A percentile compares a stretch with the other conserved stretches of the same genome.
Evolutionary conservation across 2,888 invertebrate species (phyloP).

Genomic region (Euspilapteryx auroguttella): DNA sequence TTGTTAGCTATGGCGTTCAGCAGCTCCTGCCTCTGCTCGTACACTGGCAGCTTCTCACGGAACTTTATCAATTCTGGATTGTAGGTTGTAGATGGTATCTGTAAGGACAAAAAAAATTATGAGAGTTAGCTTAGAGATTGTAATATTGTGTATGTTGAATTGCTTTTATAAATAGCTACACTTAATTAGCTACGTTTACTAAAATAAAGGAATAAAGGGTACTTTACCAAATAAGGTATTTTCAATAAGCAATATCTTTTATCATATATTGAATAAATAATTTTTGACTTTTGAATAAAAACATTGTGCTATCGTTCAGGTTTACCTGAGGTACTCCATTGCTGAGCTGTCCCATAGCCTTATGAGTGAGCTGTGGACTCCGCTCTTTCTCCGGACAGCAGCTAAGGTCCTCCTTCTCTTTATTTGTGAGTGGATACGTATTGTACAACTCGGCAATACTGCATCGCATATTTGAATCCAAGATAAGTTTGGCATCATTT

Average conservation of each 20-base stretch:
- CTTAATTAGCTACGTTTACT: no score
- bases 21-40: conserved; percentile 65
- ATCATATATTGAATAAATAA: no score
- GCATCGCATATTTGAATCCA: conserved; percentile 66
- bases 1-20: conserved; percentile 66
- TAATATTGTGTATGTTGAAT: no score
- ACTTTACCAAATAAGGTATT: no score
- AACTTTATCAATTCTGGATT: conserved; percentile 60
- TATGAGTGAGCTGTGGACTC: conserved; percentile 55
- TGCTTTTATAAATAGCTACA: no score
- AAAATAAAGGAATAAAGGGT: no score
- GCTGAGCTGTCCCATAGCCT: conserved; percentile 66
- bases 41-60: conserved; percentile 71
- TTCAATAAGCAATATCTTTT: no score
- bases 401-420: conserved; percentile 70
- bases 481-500: conserved; percentile 65
- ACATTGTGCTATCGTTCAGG: no score
- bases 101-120: conserved; percentile 9
- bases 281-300: no score
- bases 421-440: conserved; percentile 67
- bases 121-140: no score
- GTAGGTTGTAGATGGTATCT: conserved; percentile 46
- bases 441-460: conserved; percentile 65
- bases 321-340: conserved; percentile 71
- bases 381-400: conserved; percentile 69